Evolutionary conservation across 2,113 vertebrate genomes (phyloP).

Genomic region (Addax nasomaculatus): DNA sequence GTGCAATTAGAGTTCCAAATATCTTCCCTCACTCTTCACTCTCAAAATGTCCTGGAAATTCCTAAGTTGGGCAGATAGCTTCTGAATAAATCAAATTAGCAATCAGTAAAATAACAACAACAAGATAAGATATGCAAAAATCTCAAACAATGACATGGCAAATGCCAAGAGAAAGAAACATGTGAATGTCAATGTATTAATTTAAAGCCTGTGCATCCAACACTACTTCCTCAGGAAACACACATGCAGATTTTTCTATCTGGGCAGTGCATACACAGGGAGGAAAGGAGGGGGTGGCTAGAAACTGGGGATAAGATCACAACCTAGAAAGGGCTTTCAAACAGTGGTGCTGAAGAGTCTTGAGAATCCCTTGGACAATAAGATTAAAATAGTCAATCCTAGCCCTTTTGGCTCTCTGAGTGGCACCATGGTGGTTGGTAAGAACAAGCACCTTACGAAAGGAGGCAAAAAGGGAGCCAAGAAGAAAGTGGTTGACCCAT

Average conservation of each 20-base stretch:
- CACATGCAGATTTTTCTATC: neutral
- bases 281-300: rapidly evolving
- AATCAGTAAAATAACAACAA: neutral
- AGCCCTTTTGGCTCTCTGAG: too few species aligned
- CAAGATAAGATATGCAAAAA: neutral
- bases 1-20: rapidly evolving
- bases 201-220: neutral
- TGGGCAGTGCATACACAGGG: too few species aligned
- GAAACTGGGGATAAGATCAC: neutral
- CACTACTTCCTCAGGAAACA: rapidly evolving
- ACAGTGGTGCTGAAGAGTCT: neutral
- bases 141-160: neutral
- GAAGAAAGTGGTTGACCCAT: too few species aligned
- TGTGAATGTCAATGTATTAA: too few species aligned
- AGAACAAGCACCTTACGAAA: too few species aligned
- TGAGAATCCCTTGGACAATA: neutral
- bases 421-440: too few species aligned
- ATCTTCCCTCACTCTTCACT: too few species aligned
- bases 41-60: neutral
- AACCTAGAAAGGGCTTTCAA: neutral
- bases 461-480: too few species aligned
- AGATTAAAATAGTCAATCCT: neutral
- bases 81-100: neutral
- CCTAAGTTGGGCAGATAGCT: neutral
- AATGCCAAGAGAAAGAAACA: neutral